Evolutionary conservation across 2,113 vertebrate species (phyloP).

Genomic region (Corythornis cristatus): DNA sequence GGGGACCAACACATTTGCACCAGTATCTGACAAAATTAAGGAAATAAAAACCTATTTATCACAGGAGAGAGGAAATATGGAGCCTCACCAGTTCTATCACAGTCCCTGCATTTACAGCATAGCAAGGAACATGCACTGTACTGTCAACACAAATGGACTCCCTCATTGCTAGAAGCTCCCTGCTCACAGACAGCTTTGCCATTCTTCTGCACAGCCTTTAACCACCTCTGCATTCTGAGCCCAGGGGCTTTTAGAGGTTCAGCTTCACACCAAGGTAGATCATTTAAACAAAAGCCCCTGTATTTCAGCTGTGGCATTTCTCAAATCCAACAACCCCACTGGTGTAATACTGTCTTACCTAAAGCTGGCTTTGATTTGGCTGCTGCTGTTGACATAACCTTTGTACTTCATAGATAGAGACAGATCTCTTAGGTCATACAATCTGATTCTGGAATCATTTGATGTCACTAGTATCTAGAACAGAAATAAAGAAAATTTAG

Average conservation of each 20-base stretch:
- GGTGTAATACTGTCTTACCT: slow-evolving; percentile 77
- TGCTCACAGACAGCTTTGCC: background rate
- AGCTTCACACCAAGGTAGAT: background rate
- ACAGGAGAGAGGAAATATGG: background rate
- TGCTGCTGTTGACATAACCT: slow-evolving; percentile 98
- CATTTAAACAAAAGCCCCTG: background rate
- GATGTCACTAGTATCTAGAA: slow-evolving; percentile 95
- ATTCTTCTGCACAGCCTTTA: background rate
- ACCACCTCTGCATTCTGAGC: background rate
- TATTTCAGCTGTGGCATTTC: background rate
- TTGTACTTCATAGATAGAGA: slow-evolving; percentile 99
- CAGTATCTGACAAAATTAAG: background rate
- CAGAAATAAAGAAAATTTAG: background rate
- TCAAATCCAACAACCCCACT: background rate
- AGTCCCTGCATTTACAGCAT: background rate
- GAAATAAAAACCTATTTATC: background rate
- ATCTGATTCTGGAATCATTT: slow-evolving; percentile 95
- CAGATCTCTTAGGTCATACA: slow-evolving; percentile 96
- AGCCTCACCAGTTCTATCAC: background rate
- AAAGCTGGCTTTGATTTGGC: slow-evolving; percentile 99
- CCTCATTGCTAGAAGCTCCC: background rate
- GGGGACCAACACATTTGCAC: background rate
- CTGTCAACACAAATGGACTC: background rate
- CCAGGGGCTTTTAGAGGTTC: background rate
- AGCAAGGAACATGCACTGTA: rapidly evolving